Evolutionary conservation across 2,888 invertebrate genomes (phyloP).

Genomic region (Laothoe populi): DNA sequence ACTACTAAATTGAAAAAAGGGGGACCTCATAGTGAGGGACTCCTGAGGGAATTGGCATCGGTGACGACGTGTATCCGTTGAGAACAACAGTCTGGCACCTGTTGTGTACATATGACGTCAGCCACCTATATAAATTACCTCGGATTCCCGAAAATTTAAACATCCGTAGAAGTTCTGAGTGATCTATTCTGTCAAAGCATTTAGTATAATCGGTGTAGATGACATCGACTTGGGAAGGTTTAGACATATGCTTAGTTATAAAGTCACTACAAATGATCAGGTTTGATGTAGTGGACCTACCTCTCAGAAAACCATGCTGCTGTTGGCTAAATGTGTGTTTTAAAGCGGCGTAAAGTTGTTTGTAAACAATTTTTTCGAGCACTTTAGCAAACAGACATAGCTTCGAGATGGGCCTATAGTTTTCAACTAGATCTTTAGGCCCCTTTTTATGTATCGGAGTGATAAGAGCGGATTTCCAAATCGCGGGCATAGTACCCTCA

Average conservation of each 20-base stretch:
- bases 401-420: slow-evolving; percentile 30
- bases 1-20: neutral
- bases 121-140: slow-evolving; percentile 26
- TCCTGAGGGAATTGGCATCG: neutral
- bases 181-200: slow-evolving; percentile 29
- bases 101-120: slow-evolving; percentile 29
- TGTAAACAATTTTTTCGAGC: slow-evolving; percentile 20
- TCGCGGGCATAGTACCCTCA: neutral
- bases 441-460: slow-evolving; percentile 29
- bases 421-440: slow-evolving; percentile 10
- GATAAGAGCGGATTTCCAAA: slow-evolving; percentile 29
- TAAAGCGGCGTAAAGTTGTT: slow-evolving; percentile 6
- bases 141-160: slow-evolving; percentile 22
- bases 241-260: slow-evolving; percentile 18
- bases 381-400: slow-evolving; percentile 26
- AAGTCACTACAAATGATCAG: slow-evolving; percentile 23
- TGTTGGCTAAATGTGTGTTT: slow-evolving; percentile 11
- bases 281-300: slow-evolving; percentile 29
- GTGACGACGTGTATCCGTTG: neutral
- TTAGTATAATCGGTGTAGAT: slow-evolving; percentile 28
- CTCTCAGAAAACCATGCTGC: slow-evolving; percentile 27
- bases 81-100: slow-evolving; percentile 27
- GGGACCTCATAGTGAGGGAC: neutral
- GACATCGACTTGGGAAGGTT: slow-evolving; percentile 26
- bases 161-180: slow-evolving; percentile 17